phyloP scores from a whole-genome alignment of 1,140 invertebrate genomes.

The Calliopsis andreniformis region DNA sequence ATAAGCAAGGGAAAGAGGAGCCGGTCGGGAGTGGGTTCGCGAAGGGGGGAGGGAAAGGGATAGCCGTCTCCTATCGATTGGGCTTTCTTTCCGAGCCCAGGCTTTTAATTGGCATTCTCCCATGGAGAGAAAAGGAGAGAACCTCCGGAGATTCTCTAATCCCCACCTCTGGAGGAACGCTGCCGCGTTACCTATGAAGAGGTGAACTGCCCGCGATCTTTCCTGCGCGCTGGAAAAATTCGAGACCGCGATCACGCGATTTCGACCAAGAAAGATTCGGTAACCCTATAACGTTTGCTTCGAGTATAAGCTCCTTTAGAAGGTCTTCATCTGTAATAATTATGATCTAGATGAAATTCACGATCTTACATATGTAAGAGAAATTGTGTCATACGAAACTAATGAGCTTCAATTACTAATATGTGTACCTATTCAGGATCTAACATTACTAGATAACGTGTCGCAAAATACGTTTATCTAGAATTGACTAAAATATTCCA shows the following conservation, averaged over 20 bases:
- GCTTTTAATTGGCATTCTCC: constrained; percentile 82
- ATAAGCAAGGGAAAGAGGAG: constrained; percentile 66
- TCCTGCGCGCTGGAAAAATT: constrained; percentile 45
- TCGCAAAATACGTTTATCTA: too few species aligned
- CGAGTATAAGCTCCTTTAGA: too few species aligned
- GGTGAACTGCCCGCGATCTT: constrained; percentile 49
- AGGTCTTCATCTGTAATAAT: too few species aligned
- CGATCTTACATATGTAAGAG: too few species aligned
- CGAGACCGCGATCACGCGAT: constrained; percentile 35
- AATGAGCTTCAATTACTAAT: too few species aligned
- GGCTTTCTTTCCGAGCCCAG: constrained; percentile 78
- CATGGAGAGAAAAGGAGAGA: constrained; percentile 76
- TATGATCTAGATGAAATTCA: too few species aligned
- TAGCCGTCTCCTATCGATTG: constrained; percentile 79
- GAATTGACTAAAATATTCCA: too few species aligned
- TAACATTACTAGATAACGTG: too few species aligned
- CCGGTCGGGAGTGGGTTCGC: constrained; percentile 36
- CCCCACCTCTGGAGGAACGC: constrained; percentile 32
- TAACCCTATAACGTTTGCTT: background rate
- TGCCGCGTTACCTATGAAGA: constrained; percentile 40
- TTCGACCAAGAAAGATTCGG: background rate
- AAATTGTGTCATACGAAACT: too few species aligned
- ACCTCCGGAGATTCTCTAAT: constrained; percentile 52
- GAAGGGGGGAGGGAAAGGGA: constrained; percentile 57
- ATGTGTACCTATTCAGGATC: too few species aligned